These are phyloP conservation scores for Spodoptera frugiperda DNA, from an alignment of 1,140 invertebrate species.

Conservation along the genomic window DNA sequence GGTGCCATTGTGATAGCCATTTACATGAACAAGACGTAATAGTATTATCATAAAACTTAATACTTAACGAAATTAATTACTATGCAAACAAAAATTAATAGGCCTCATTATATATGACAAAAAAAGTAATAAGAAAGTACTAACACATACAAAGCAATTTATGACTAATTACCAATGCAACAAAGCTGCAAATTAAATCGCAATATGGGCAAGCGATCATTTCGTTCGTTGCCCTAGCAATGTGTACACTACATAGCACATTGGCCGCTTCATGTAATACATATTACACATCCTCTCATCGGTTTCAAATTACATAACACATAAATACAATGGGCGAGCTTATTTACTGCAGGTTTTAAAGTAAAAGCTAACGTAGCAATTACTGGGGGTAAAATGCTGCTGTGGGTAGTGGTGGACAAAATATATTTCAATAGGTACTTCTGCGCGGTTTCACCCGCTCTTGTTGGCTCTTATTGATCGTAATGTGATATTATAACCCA, in stretches of 20 bases:
- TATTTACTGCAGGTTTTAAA: constrained; percentile 59
- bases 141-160: background rate
- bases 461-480: too few species aligned
- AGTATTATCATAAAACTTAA: too few species aligned
- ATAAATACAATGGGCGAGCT: constrained; percentile 57
- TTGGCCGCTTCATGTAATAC: constrained; percentile 36
- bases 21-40: too few species aligned
- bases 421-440: background rate
- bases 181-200: background rate
- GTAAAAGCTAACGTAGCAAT: constrained; percentile 54
- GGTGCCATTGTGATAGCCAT: too few species aligned
- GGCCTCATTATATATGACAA: background rate
- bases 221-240: constrained; percentile 13
- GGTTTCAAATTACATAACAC: constrained; percentile 59
- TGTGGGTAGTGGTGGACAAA: background rate
- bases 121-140: background rate
- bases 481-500: too few species aligned
- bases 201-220: constrained; percentile 11
- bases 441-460: too few species aligned
- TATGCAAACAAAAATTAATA: background rate
- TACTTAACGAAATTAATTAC: background rate
- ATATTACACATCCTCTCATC: constrained; percentile 45
- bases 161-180: constrained; percentile 23
- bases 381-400: constrained; percentile 49
- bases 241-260: constrained; percentile 31